Percentiles rank a stretch among this genome's conserved stretches.
Conservation (phyloP, 2,797 vertebrate species). For the Anableps anableps region DNA sequence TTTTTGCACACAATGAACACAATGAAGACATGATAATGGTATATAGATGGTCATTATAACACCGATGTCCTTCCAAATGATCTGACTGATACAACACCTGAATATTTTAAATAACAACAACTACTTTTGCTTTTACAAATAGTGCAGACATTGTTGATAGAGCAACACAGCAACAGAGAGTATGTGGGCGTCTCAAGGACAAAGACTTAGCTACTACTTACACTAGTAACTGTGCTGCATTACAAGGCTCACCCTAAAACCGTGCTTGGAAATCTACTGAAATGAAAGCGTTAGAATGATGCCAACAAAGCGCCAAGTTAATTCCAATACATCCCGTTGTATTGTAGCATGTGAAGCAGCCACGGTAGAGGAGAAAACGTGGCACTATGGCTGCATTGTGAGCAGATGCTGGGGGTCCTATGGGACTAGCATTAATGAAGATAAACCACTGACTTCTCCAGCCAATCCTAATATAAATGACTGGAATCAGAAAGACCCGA, state of each 20-base stretch:
- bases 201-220: constrained; percentile 51
- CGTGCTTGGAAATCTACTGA: constrained; percentile 47
- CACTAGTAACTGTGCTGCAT: constrained; percentile 44
- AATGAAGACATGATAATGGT: not conserved
- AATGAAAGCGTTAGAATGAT: constrained; percentile 55
- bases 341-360: constrained; percentile 42
- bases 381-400: constrained; percentile 56
- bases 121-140: constrained; percentile 27
- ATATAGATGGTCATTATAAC: not conserved
- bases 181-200: constrained; percentile 68
- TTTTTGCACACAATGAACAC: no score
- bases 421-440: constrained; percentile 32
- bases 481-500: not conserved
- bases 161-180: constrained; percentile 48
- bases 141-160: constrained; percentile 27
- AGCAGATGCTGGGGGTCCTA: constrained; percentile 30
- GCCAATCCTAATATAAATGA: constrained; percentile 16
- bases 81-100: not conserved
- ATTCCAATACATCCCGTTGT: constrained; percentile 37
- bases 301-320: constrained; percentile 60
- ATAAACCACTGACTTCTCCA: constrained; percentile 38
- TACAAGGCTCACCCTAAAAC: constrained; percentile 16
- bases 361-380: constrained; percentile 46
- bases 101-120: constrained; percentile 10
- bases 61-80: not conserved